Evolutionary conservation across 2,888 invertebrate genomes (phyloP).

Genomic region (Andrena chrysosceles): DNA sequence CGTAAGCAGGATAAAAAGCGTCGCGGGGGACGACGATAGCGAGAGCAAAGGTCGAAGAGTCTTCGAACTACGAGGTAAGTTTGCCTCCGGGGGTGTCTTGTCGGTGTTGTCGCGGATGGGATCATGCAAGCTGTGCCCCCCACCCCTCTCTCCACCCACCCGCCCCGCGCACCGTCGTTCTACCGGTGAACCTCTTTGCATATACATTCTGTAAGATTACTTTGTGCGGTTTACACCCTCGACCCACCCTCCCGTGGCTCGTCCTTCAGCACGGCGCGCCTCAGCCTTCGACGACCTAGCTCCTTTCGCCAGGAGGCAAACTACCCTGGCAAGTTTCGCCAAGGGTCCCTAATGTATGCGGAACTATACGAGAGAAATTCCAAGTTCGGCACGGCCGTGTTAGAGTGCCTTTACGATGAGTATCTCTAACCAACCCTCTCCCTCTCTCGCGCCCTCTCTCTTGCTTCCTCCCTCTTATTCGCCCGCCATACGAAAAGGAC

Average conservation of each 20-base stretch:
- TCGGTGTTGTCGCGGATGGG: slow-evolving; percentile 80
- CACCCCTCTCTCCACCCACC: slow-evolving; percentile 49
- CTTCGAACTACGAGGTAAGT: slow-evolving; percentile 75
- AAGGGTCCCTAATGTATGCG: slow-evolving; percentile 84
- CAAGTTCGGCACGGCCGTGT: slow-evolving; percentile 80
- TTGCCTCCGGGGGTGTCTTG: slow-evolving; percentile 80
- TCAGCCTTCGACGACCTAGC: slow-evolving; percentile 67
- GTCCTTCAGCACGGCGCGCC: slow-evolving; percentile 69
- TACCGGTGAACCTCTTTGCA: slow-evolving; percentile 82
- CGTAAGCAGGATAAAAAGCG: slow-evolving; percentile 37
- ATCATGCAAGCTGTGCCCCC: slow-evolving; percentile 83
- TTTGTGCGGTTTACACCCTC: slow-evolving; percentile 84
- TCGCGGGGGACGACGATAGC: slow-evolving; percentile 33
- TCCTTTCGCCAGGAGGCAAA: slow-evolving; percentile 79
- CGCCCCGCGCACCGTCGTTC: slow-evolving; percentile 38
- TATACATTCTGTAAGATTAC: slow-evolving; percentile 85
- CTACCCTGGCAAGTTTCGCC: slow-evolving; percentile 82
- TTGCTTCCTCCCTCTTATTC: slow-evolving; percentile 41
- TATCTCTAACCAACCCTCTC: slow-evolving; percentile 49
- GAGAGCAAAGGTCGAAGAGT: slow-evolving; percentile 63
- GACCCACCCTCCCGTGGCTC: slow-evolving; percentile 63
- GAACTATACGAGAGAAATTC: slow-evolving; percentile 82
- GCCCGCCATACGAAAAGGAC: slow-evolving; percentile 50
- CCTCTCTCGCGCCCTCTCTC: not conserved
- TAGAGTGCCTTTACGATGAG: slow-evolving; percentile 75